Percentiles rank a stretch among this genome's conserved stretches.
These are phyloP conservation scores for Orthonyx spaldingii DNA, from an alignment of 2,113 vertebrate genomes.

Conservation along the genomic window DNA sequence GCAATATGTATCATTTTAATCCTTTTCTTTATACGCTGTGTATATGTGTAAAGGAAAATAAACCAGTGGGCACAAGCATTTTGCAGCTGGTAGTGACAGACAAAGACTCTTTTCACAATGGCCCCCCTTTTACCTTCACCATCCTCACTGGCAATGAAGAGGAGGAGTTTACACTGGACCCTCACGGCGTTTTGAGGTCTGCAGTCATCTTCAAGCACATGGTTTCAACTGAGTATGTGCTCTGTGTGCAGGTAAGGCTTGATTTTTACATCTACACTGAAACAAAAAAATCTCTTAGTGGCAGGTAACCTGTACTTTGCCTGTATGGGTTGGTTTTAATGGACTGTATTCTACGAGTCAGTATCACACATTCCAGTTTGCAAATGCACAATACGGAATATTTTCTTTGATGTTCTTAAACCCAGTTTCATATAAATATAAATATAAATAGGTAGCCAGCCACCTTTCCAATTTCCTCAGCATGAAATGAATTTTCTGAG, in stretches of 20 bases:
- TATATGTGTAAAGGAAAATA: slow-evolving; percentile 86
- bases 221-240: slow-evolving; percentile 80
- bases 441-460: slow-evolving; percentile 9
- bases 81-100: slow-evolving; percentile 91
- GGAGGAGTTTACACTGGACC: slow-evolving; percentile 84
- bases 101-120: slow-evolving; percentile 92
- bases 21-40: slow-evolving; percentile 44
- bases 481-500: slow-evolving; percentile 59
- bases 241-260: slow-evolving; percentile 85
- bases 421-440: slow-evolving; percentile 44
- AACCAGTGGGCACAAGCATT: slow-evolving; percentile 90
- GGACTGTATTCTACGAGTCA: not conserved
- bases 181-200: slow-evolving; percentile 83
- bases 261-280: not conserved
- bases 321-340: not conserved
- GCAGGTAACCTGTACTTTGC: not conserved
- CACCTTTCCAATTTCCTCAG: slow-evolving; percentile 10
- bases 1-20: slow-evolving; percentile 41
- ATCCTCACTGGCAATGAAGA: slow-evolving; percentile 92
- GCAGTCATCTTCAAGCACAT: slow-evolving; percentile 86
- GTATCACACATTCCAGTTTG: not conserved
- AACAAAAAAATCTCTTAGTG: not conserved
- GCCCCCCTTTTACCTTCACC: slow-evolving; percentile 89
- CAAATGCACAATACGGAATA: not conserved
- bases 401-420: slow-evolving; percentile 37